These are phyloP conservation scores for Rhaphigaster nebulosa DNA, from an alignment of 2,888 invertebrate genomes.

Conservation along the genomic window DNA sequence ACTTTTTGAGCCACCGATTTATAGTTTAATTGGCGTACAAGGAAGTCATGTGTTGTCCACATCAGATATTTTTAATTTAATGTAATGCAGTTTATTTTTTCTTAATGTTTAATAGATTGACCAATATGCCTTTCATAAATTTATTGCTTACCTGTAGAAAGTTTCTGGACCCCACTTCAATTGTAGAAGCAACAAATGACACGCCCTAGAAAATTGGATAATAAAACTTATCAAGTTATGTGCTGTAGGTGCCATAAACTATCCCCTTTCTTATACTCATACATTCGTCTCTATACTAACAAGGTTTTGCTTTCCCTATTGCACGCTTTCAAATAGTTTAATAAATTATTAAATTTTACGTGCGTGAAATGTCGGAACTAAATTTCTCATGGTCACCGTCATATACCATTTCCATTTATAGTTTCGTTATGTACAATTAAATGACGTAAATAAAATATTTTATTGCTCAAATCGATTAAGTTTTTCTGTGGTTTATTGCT, in stretches of 20 bases:
- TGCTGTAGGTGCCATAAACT: neutral
- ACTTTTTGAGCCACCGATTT: too few species aligned
- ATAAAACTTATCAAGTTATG: neutral
- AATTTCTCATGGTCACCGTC: neutral
- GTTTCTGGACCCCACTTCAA: neutral
- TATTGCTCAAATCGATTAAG: neutral
- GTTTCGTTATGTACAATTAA: neutral
- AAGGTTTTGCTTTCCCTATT: neutral
- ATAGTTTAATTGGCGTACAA: too few species aligned
- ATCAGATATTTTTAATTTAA: too few species aligned
- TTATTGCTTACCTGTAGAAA: neutral
- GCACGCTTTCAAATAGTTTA: neutral
- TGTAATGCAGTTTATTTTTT: too few species aligned
- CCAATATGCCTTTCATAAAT: neutral
- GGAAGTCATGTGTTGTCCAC: too few species aligned
- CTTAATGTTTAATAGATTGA: neutral
- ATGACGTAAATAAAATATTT: neutral
- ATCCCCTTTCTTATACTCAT: neutral
- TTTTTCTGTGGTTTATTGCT: neutral
- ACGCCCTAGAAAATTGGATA: neutral
- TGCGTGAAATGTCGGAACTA: neutral
- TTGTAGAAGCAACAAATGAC: neutral
- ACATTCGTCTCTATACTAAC: neutral
- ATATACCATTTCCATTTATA: neutral
- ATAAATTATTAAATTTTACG: neutral